A percentile compares a stretch with the other conserved stretches of the same genome.
These are phyloP conservation scores for Ctena decussata DNA, from an alignment of 2,888 invertebrate species.

Conservation along the genomic window DNA sequence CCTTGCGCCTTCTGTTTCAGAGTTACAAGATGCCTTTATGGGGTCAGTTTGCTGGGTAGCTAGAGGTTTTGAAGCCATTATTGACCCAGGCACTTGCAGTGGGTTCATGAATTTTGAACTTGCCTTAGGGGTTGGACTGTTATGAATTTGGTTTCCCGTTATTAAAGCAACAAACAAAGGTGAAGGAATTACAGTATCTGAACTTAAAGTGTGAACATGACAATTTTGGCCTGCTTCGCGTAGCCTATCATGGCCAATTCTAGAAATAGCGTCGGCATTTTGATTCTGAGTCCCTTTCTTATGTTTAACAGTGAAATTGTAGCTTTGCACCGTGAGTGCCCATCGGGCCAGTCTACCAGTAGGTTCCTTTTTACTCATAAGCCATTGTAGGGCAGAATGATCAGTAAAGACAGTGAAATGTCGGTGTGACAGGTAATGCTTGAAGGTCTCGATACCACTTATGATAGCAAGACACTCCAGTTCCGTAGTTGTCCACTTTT, in stretches of 20 bases:
- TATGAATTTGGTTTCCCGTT: no score
- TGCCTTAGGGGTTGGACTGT: no score
- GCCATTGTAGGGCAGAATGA: conserved; percentile 25
- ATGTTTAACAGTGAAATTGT: conserved; percentile 20
- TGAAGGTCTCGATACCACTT: conserved; percentile 18
- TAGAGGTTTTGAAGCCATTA: no score
- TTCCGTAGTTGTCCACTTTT: conserved; percentile 56
- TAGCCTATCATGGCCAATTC: conserved; percentile 20
- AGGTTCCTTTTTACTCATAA: conserved; percentile 25
- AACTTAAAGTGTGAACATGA: no score
- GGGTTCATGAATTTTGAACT: no score
- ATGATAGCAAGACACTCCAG: conserved; percentile 13
- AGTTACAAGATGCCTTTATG: no score
- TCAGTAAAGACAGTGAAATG: conserved; percentile 36
- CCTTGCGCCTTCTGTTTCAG: no score
- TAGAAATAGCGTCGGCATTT: conserved; percentile 45
- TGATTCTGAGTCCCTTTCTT: conserved; percentile 9
- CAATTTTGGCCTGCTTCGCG: no score
- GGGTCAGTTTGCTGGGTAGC: no score
- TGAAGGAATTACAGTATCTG: no score
- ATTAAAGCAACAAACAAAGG: no score
- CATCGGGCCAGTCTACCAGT: conserved; percentile 20
- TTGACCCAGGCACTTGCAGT: no score
- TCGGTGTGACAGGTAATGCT: conserved; percentile 14
- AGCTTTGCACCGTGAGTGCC: conserved; percentile 1